A percentile compares a stretch with the other conserved stretches of the same genome.
These are phyloP conservation scores for Amblyraja radiata DNA, from an alignment of 2,797 vertebrate genomes.

Conservation along the genomic window DNA sequence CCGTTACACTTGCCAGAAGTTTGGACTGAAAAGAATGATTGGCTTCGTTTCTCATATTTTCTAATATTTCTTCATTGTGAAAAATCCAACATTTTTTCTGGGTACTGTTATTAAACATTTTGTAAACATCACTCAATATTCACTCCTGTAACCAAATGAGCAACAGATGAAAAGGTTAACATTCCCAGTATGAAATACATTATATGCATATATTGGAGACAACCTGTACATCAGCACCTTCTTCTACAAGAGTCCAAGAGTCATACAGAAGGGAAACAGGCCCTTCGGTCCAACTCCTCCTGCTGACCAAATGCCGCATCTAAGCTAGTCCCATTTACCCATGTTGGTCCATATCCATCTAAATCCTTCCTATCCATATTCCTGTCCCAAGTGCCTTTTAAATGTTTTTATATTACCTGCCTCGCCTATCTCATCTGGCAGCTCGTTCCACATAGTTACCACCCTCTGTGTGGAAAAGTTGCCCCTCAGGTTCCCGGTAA, in stretches of 20 bases:
- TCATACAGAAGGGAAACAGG: no score
- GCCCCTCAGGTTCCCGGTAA: no score
- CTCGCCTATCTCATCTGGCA: no score
- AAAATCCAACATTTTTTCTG: slow-evolving; percentile 82
- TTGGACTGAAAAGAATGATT: slow-evolving; percentile 70
- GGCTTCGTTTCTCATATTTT: slow-evolving; percentile 60
- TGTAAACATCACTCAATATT: slow-evolving; percentile 20
- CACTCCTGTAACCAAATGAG: not conserved
- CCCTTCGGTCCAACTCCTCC: no score
- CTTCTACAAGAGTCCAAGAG: not conserved
- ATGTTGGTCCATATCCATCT: no score
- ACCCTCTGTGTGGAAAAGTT: no score
- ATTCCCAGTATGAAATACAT: not conserved
- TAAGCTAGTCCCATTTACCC: no score
- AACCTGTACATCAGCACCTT: not conserved
- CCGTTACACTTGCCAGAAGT: slow-evolving; percentile 64
- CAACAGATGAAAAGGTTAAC: not conserved
- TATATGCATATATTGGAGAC: not conserved
- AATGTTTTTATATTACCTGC: no score
- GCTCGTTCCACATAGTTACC: no score
- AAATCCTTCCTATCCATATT: no score
- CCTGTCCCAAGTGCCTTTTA: no score
- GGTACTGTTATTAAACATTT: slow-evolving; percentile 87
- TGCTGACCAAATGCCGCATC: no score
- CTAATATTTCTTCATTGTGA: slow-evolving; percentile 60